phyloP scores from a whole-genome alignment of 2,888 invertebrate genomes.

The Drosophila picticornis region DNA sequence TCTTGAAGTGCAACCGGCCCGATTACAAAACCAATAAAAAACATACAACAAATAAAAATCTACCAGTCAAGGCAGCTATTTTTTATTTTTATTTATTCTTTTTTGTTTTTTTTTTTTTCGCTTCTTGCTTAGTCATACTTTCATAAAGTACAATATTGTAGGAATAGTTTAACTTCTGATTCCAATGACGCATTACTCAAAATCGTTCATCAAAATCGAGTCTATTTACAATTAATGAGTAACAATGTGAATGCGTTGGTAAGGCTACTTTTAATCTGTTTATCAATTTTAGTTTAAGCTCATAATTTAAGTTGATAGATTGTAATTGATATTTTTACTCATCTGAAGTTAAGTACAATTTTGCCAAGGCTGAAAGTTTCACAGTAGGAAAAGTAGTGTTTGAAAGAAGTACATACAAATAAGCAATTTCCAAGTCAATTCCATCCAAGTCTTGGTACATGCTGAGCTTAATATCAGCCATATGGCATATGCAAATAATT shows the following conservation, averaged over 20 bases:
- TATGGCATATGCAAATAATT: slow-evolving; percentile 33
- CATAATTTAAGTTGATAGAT: neutral
- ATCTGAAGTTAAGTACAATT: neutral
- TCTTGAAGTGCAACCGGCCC: slow-evolving; percentile 56
- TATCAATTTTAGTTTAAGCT: neutral
- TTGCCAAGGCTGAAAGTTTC: neutral
- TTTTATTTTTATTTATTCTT: neutral
- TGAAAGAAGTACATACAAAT: neutral
- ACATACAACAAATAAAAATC: neutral
- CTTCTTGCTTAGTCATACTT: neutral
- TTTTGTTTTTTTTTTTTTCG: neutral
- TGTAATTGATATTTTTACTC: neutral
- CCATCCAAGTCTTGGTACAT: neutral
- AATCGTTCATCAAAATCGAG: neutral
- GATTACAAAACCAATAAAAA: slow-evolving; percentile 47
- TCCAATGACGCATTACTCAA: neutral
- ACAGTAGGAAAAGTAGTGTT: neutral
- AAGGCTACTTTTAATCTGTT: neutral
- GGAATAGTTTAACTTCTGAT: neutral
- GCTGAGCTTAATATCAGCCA: neutral
- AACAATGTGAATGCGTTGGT: neutral
- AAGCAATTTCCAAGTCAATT: neutral
- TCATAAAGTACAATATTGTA: neutral
- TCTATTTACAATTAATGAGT: neutral
- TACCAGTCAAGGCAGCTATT: neutral